Evolutionary conservation across 2,797 vertebrate species (phyloP).

Genomic region (Chromobotia macracanthus): DNA sequence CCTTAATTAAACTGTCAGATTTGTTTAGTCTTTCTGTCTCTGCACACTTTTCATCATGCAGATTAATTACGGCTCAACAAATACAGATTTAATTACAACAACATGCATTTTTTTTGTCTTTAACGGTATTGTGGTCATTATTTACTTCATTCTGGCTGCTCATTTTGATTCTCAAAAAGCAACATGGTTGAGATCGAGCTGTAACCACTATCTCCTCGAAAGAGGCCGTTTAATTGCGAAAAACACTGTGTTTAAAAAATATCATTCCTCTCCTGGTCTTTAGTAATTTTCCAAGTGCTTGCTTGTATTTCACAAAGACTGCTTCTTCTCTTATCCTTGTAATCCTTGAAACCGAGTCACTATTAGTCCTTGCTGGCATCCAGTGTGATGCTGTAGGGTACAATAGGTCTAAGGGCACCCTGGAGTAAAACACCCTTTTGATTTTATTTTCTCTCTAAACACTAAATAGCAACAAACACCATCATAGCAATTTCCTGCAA

Average conservation of each 20-base stretch:
- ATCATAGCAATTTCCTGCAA: too few relatives aligned
- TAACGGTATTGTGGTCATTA: constrained; percentile 28
- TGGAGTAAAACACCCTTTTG: not conserved
- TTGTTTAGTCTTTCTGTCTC: constrained; percentile 58
- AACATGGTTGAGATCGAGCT: not conserved
- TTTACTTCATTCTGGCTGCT: constrained; percentile 24
- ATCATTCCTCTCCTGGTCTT: not conserved
- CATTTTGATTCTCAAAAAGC: constrained; percentile 9
- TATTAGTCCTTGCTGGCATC: constrained; percentile 41
- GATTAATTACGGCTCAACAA: constrained; percentile 58
- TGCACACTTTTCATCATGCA: constrained; percentile 37
- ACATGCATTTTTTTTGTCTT: constrained; percentile 21
- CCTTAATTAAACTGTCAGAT: constrained; percentile 61
- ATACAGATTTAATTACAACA: constrained; percentile 54
- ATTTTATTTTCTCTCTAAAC: not conserved
- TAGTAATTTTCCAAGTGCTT: not conserved
- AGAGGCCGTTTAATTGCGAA: not conserved
- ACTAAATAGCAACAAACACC: not conserved
- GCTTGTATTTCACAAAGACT: not conserved
- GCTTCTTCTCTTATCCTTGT: constrained; percentile 15
- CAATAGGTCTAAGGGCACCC: not conserved
- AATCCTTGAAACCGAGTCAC: constrained; percentile 15
- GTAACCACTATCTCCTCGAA: not conserved
- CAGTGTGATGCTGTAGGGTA: constrained; percentile 37
- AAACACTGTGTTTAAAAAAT: not conserved